These are phyloP conservation scores for Mormoops blainvillei DNA, from an alignment of 2,113 vertebrate species.

Conservation along the genomic window DNA sequence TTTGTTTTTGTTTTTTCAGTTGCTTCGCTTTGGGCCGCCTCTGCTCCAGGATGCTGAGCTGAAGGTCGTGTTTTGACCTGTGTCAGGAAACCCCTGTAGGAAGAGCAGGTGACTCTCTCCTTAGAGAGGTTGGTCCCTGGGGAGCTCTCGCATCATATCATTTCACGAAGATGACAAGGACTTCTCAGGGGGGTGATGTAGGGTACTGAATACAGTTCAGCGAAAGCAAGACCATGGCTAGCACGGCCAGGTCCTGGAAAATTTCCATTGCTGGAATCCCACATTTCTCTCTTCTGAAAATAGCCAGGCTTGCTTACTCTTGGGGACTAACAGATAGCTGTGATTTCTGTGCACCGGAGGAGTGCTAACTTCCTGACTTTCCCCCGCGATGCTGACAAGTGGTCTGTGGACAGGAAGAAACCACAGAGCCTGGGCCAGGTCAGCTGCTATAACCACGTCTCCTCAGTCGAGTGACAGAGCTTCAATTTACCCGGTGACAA, in stretches of 20 bases:
- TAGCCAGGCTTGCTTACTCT: not conserved
- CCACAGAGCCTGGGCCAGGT: not conserved
- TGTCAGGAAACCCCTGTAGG: not conserved
- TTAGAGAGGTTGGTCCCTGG: not conserved
- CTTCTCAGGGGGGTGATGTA: not conserved
- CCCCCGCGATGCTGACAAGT: not conserved
- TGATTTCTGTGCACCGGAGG: not conserved
- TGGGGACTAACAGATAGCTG: not conserved
- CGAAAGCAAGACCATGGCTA: not conserved
- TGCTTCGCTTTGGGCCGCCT: not conserved
- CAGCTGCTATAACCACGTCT: not conserved
- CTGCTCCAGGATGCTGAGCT: not conserved
- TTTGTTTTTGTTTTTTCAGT: not conserved
- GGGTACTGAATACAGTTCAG: not conserved
- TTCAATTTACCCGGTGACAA: not conserved
- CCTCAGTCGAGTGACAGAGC: not conserved
- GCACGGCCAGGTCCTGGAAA: not conserved
- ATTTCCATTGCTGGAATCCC: not conserved
- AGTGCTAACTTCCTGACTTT: not conserved
- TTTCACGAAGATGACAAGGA: not conserved
- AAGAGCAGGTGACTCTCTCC: not conserved
- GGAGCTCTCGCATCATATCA: not conserved
- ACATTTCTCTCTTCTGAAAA: constrained; percentile 11
- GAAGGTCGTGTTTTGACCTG: not conserved
- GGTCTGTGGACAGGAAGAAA: not conserved